phyloP scores from a whole-genome alignment of 2,797 vertebrate genomes.

The Eptatretus atami region DNA sequence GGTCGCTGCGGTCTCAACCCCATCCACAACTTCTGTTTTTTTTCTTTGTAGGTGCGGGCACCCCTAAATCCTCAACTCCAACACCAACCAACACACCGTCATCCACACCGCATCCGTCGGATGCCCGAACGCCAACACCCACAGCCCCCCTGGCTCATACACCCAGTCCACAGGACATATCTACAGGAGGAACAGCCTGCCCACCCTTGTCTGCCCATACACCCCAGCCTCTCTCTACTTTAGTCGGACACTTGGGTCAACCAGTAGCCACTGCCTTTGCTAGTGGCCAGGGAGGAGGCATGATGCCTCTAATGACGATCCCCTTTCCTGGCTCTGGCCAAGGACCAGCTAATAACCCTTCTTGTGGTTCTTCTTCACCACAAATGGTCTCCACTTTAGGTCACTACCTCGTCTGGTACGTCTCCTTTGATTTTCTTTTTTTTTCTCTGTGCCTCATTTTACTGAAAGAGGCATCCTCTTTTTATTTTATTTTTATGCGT shows the following conservation, averaged over 20 bases:
- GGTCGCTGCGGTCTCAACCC: not conserved
- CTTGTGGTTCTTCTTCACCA: too few relatives aligned
- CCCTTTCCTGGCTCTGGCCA: conserved; percentile 32
- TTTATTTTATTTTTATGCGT: too few relatives aligned
- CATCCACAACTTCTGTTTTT: conserved; percentile 20
- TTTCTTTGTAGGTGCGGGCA: conserved; percentile 67
- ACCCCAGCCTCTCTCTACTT: not conserved
- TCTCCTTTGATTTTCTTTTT: too few relatives aligned
- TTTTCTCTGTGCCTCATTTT: too few relatives aligned
- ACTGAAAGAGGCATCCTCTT: too few relatives aligned
- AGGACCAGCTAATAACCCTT: too few relatives aligned
- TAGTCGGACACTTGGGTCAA: not conserved
- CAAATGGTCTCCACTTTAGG: too few relatives aligned
- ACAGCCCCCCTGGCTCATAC: conserved; percentile 28
- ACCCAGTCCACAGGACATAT: conserved; percentile 36
- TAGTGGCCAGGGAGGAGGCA: not conserved
- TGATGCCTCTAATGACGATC: conserved; percentile 72
- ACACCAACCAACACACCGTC: conserved; percentile 73
- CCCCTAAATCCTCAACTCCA: conserved; percentile 80
- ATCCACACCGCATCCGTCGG: conserved; percentile 57
- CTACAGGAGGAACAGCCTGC: conserved; percentile 11
- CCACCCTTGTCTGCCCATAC: not conserved
- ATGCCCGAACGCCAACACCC: conserved; percentile 37
- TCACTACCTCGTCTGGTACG: too few relatives aligned
- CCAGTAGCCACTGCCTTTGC: not conserved